These are phyloP conservation scores for Palaemon carinicauda DNA, from an alignment of 1,140 invertebrate genomes.

Conservation along the genomic window DNA sequence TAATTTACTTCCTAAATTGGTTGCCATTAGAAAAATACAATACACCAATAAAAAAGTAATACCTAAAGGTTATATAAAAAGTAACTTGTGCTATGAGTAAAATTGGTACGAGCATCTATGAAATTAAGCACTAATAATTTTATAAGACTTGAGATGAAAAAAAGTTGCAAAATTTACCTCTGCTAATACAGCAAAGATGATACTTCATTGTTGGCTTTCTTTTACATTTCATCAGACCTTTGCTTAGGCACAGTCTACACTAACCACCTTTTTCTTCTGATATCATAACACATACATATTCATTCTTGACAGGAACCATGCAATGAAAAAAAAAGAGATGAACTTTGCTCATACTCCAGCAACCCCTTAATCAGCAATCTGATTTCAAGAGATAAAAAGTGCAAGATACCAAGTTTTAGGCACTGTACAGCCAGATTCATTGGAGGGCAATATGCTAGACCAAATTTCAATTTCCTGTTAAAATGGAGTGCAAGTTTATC, in stretches of 20 bases:
- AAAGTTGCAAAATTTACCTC: no score
- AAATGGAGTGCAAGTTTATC: conserved; percentile 24
- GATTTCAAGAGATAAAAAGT: neutral
- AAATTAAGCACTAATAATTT: no score
- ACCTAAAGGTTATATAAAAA: no score
- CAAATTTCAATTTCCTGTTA: neutral
- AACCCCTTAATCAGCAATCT: neutral
- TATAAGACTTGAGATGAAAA: no score
- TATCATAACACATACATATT: conserved; percentile 28
- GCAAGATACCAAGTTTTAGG: conserved; percentile 8
- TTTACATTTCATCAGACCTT: neutral
- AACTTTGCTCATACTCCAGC: conserved; percentile 2
- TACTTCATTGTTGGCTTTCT: no score
- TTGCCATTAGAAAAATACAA: no score
- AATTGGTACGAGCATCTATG: no score
- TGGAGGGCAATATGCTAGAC: neutral
- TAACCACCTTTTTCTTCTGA: conserved; percentile 17
- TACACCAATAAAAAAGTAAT: no score
- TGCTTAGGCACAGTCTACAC: conserved; percentile 16
- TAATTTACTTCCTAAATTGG: neutral
- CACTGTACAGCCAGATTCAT: conserved; percentile 12
- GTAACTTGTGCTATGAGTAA: no score
- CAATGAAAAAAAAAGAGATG: conserved; percentile 19
- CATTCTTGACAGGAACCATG: conserved; percentile 30
- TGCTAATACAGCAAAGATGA: no score